These are phyloP conservation scores for Pipistrellus pygmaeus DNA, from an alignment of 2,797 vertebrate genomes.

Conservation along the genomic window DNA sequence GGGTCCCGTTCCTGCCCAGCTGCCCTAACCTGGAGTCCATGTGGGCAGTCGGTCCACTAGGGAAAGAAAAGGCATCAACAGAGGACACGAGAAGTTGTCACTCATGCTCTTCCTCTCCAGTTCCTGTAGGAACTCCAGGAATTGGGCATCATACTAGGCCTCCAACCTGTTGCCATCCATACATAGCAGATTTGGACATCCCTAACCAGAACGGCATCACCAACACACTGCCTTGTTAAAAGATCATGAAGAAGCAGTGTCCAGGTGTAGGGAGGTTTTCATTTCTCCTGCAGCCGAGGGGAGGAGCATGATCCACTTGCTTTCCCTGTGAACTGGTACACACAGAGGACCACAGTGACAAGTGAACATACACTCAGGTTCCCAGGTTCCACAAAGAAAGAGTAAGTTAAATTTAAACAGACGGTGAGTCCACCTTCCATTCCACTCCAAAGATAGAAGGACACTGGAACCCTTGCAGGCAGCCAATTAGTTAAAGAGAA, in stretches of 20 bases:
- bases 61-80: background rate
- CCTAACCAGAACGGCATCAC: background rate
- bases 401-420: background rate
- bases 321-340: background rate
- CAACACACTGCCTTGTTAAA: background rate
- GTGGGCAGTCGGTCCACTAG: accelerated
- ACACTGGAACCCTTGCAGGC: background rate
- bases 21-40: too few relatives aligned
- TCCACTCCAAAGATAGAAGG: background rate
- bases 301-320: background rate
- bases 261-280: background rate
- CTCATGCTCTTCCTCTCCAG: background rate
- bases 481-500: background rate
- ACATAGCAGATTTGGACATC: background rate
- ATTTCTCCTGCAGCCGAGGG: background rate
- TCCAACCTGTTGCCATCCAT: too few relatives aligned
- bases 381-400: background rate
- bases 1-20: background rate
- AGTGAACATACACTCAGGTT: background rate
- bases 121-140: background rate
- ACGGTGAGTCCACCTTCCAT: background rate
- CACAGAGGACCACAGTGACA: background rate
- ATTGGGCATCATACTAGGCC: too few relatives aligned
- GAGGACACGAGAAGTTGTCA: background rate
- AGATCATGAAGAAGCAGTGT: background rate